phyloP scores from a whole-genome alignment of 2,113 vertebrate species.

The Gobius niger region DNA sequence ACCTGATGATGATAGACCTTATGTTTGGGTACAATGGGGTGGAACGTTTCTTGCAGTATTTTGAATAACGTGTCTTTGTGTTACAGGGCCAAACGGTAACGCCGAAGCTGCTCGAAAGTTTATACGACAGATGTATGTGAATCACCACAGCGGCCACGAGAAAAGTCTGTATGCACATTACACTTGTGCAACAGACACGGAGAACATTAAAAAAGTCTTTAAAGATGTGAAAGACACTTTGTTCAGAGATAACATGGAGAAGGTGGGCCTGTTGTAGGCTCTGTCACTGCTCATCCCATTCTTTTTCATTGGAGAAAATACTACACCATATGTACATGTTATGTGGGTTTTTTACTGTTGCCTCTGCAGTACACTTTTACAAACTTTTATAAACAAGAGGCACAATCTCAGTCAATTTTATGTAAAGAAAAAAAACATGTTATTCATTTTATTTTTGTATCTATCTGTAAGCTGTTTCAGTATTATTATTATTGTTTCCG shows the following conservation, averaged over 20 bases:
- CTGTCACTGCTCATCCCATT: background rate
- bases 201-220: constrained; percentile 84
- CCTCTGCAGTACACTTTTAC: no score
- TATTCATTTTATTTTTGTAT: no score
- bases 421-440: no score
- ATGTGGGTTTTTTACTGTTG: no score
- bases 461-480: no score
- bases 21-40: background rate
- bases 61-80: background rate
- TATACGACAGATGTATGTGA: constrained; percentile 80
- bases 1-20: background rate
- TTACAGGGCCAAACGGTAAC: constrained; percentile 77
- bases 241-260: constrained; percentile 73
- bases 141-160: constrained; percentile 73
- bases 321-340: background rate
- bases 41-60: background rate
- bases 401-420: no score
- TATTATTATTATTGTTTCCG: no score
- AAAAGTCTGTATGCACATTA: constrained; percentile 82
- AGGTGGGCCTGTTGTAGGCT: constrained; percentile 74
- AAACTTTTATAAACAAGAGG: no score
- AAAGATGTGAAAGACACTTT: constrained; percentile 82
- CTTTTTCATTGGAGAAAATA: background rate
- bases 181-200: constrained; percentile 87
- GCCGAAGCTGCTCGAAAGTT: constrained; percentile 78